phyloP scores from a whole-genome alignment of 2,888 invertebrate genomes.

The Thymelicus acteon region DNA sequence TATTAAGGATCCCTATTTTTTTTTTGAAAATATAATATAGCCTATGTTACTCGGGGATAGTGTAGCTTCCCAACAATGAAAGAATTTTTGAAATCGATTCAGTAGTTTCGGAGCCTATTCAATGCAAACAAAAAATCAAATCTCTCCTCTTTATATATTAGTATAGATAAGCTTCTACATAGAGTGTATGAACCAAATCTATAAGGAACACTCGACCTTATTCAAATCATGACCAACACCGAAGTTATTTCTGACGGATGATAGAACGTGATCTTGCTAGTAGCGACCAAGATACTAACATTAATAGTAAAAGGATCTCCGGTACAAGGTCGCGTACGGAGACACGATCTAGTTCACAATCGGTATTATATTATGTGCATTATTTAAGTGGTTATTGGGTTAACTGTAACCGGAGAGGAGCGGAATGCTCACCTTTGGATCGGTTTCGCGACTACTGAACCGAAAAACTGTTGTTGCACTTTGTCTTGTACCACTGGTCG shows the following conservation, averaged over 20 bases:
- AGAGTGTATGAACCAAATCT: not conserved
- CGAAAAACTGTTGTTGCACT: conserved; percentile 31
- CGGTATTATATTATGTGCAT: conserved; percentile 27
- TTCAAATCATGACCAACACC: conserved; percentile 30
- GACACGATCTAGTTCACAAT: conserved; percentile 48
- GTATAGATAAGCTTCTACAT: too few species aligned
- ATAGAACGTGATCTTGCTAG: conserved; percentile 17
- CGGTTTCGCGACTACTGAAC: conserved; percentile 31
- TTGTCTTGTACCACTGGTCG: not conserved
- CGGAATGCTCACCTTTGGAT: conserved; percentile 35
- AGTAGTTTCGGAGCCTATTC: too few species aligned
- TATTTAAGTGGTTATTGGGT: conserved; percentile 31
- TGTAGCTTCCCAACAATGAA: too few species aligned
- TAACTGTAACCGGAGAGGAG: conserved; percentile 25
- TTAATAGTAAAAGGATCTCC: conserved; percentile 39
- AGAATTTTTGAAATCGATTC: too few species aligned
- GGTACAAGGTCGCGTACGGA: conserved; percentile 40
- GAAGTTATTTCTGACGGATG: conserved; percentile 33
- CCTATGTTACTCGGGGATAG: too few species aligned
- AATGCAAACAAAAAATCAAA: too few species aligned
- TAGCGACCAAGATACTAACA: conserved; percentile 3
- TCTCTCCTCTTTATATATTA: too few species aligned
- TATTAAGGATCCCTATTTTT: too few species aligned
- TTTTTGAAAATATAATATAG: too few species aligned
- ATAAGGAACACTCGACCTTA: conserved; percentile 17